A percentile compares a stretch with the other conserved stretches of the same genome.
Evolutionary conservation across 1,140 invertebrate genomes (phyloP).

Genomic region (Tribolium madens): DNA sequence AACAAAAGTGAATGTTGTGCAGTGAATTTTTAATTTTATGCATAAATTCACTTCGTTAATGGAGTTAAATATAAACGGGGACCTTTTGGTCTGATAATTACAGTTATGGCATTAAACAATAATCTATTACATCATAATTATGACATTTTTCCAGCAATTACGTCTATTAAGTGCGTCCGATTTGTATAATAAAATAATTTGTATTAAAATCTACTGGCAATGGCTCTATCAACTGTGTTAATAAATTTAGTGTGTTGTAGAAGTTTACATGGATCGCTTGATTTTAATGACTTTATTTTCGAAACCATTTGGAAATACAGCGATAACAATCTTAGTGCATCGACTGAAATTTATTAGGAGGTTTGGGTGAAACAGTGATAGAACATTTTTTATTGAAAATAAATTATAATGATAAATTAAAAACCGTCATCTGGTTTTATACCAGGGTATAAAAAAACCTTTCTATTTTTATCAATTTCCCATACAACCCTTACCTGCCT

Average conservation of each 20-base stretch:
- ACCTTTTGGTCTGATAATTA: constrained; percentile 41
- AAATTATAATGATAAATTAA: constrained; percentile 42
- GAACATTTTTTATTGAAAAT: constrained; percentile 24
- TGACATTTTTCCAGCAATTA: constrained; percentile 42
- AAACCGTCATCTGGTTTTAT: not conserved
- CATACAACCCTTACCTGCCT: constrained; percentile 17
- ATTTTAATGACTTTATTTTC: constrained; percentile 42
- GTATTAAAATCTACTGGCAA: constrained; percentile 42
- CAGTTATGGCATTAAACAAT: constrained; percentile 28
- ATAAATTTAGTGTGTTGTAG: constrained; percentile 36
- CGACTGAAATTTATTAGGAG: constrained; percentile 12
- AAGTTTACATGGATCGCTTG: constrained; percentile 40
- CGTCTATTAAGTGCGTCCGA: constrained; percentile 16
- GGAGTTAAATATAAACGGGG: constrained; percentile 4
- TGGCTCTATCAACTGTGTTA: constrained; percentile 40
- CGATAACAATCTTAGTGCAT: constrained; percentile 27
- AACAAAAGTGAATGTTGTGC: not conserved
- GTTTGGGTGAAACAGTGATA: constrained; percentile 18
- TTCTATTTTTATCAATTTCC: constrained; percentile 45
- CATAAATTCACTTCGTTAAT: constrained; percentile 26
- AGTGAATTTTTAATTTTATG: constrained; percentile 1
- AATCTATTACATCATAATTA: constrained; percentile 43
- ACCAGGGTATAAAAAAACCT: constrained; percentile 4
- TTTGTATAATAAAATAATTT: constrained; percentile 47
- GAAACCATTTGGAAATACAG: constrained; percentile 28